Percentiles rank a stretch among this genome's conserved stretches.
Evolutionary conservation across 2,888 invertebrate genomes (phyloP).

Genomic region (Protodeltote pygarga): DNA sequence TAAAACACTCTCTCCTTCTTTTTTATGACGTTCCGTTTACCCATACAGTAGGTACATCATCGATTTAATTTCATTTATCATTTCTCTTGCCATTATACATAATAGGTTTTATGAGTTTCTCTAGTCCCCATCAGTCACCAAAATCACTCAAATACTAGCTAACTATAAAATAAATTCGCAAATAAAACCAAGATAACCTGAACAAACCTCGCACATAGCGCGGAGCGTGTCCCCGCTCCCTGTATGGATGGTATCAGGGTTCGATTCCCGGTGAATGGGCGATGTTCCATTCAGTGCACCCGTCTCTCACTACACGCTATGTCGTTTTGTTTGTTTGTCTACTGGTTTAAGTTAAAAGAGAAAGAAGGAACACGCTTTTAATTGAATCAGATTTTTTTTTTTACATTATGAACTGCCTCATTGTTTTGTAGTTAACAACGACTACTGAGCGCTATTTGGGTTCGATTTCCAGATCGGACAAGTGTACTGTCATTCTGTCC

Average conservation of each 20-base stretch:
- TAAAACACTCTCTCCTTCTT: no score
- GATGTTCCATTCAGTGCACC: constrained; percentile 65
- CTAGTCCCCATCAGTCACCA: neutral
- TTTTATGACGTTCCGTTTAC: no score
- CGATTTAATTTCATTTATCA: no score
- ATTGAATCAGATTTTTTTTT: neutral
- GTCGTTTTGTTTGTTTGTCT: constrained; percentile 53
- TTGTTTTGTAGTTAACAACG: no score
- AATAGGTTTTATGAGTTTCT: no score
- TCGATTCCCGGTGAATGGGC: constrained; percentile 66
- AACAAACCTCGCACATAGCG: constrained; percentile 46
- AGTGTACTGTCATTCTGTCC: no score
- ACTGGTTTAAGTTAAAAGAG: constrained; percentile 43
- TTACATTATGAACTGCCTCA: no score
- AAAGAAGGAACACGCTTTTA: neutral
- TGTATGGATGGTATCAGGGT: constrained; percentile 64
- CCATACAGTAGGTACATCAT: no score
- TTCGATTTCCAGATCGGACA: no score
- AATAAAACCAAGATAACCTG: constrained; percentile 35
- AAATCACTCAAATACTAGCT: constrained; percentile 9
- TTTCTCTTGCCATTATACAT: no score
- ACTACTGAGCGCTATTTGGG: no score
- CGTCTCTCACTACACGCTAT: constrained; percentile 53
- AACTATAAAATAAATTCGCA: constrained; percentile 34
- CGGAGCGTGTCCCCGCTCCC: constrained; percentile 51